These are phyloP conservation scores for Philaethria dido DNA, from an alignment of 2,888 invertebrate species.

Conservation along the genomic window DNA sequence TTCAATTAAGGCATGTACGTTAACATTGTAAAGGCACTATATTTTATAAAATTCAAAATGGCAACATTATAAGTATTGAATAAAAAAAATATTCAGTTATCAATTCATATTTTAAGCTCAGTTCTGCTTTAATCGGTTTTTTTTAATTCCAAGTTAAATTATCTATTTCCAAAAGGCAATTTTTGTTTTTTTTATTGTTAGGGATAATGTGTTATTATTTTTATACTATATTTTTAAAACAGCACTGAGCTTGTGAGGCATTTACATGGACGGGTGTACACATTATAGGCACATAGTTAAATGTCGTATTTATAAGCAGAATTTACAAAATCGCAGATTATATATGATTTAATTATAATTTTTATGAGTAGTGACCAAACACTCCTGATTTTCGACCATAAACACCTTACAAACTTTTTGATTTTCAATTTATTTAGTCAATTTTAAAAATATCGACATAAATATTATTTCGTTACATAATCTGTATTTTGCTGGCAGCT, in stretches of 20 bases:
- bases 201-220: neutral
- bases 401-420: neutral
- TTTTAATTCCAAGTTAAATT: neutral
- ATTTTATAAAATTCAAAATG: slow-evolving; percentile 23
- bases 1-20: slow-evolving; percentile 33
- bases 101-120: slow-evolving; percentile 9
- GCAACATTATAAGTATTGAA: slow-evolving; percentile 20
- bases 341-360: neutral
- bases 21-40: slow-evolving; percentile 36
- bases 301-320: slow-evolving; percentile 14
- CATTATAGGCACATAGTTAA: slow-evolving; percentile 24
- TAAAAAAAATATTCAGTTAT: slow-evolving; percentile 16
- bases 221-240: neutral
- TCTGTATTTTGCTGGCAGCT: slow-evolving; percentile 14
- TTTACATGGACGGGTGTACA: slow-evolving; percentile 30
- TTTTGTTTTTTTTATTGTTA: neutral
- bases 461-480: slow-evolving; percentile 3
- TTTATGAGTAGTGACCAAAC: slow-evolving; percentile 1
- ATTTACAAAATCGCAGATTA: slow-evolving; percentile 12
- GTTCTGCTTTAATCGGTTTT: slow-evolving; percentile 1
- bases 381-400: neutral
- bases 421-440: neutral
- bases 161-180: neutral
- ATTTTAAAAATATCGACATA: neutral
- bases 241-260: slow-evolving; percentile 28